Evolutionary conservation across 1,140 invertebrate genomes (phyloP), one percentile per base, ranked within the genome.

Genomic region (Drosophila murphyi): DNA sequence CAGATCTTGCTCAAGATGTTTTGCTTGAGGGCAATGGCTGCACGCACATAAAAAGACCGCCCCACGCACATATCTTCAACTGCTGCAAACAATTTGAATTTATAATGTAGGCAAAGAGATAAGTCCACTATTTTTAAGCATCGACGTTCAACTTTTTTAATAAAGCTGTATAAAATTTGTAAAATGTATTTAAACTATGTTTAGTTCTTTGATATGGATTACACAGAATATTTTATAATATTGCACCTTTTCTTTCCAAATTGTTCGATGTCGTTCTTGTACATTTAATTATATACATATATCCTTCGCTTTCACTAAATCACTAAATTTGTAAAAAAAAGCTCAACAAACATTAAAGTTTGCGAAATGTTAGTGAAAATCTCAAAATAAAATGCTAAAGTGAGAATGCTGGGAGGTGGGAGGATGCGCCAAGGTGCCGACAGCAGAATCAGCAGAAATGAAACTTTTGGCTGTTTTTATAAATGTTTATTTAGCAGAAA

Each of bases 401-500:
- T 41, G 52, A 39, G 12, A 20, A 41, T n/a, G 31, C 41, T 6
- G 10, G 29, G 12, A 12, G 12, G 29, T 31, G 43, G 20, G 3
- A 31, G 7, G 1, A 12, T 48, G 37, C 28, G 31, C n/a, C 47
- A 63, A 80, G 51, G 54, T 48, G 63, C 68, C 50, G 63, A 77
- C 31, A 72, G 80, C 80, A 71, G 60, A 73, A 89, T 85, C 80
- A 80, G 80, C 83, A 55, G 52, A 69, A 89, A 89, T 80, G 78
- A 89, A 88, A 88, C 80, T 88, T 88, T 85, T 72, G 10, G 55
- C 63, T 68, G 70, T 62, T 62, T 51, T 85, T 85, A 81, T 88
- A 89, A 88, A 89, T 88, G 85, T 88, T 88, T 88, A 85, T 88
- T 89, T 81, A 89, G 80, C 85, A 78, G 59, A 80, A 80, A 73